These are phyloP conservation scores for Cardiocondyla obscurior DNA, from an alignment of 1,140 invertebrate species.

Conservation along the genomic window DNA sequence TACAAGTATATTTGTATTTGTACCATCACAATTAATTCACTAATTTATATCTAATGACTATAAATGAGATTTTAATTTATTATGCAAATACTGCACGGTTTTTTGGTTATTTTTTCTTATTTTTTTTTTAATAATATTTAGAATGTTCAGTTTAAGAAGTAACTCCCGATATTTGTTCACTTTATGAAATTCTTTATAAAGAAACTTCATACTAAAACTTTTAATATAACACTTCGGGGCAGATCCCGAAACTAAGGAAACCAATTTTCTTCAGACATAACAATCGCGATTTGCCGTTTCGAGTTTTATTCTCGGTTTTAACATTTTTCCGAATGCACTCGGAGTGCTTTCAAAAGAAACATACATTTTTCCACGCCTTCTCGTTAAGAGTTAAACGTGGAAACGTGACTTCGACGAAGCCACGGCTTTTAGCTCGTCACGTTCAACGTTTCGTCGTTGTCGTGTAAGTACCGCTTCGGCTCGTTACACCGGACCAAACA, in stretches of 20 bases:
- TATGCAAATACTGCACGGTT: neutral
- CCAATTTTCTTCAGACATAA: neutral
- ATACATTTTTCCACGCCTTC: neutral
- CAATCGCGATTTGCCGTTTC: neutral
- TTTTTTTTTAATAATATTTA: neutral
- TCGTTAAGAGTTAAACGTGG: conserved; percentile 24
- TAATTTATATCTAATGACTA: neutral
- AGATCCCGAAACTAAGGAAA: neutral
- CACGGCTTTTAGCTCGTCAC: neutral
- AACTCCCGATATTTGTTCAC: neutral
- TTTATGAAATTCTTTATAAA: neutral
- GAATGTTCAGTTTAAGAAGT: neutral
- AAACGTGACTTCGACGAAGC: conserved; percentile 1
- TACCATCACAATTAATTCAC: neutral
- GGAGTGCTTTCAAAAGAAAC: conserved; percentile 5
- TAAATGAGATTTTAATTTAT: neutral
- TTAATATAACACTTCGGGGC: neutral
- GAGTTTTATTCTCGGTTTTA: neutral
- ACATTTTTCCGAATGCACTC: neutral
- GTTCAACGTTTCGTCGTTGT: neutral
- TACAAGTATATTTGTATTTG: neutral
- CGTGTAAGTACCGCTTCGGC: neutral
- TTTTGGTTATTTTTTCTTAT: neutral
- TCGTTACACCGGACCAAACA: conserved; percentile 26
- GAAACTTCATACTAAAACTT: neutral